Conservation (phyloP, 2,797 vertebrate genomes). For the Taeniopygia guttata region DNA sequence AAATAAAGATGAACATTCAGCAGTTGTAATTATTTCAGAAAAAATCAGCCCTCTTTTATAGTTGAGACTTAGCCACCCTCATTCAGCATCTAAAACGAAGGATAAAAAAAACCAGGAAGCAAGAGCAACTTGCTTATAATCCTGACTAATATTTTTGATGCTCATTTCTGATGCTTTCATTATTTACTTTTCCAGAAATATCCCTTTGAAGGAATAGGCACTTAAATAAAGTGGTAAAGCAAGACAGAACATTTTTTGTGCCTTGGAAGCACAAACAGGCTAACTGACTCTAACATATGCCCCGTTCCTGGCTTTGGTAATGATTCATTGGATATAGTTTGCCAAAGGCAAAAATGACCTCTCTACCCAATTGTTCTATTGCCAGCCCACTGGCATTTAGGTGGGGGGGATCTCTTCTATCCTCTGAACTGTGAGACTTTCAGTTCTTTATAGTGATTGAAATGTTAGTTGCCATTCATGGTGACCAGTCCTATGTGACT, state of each 20-base stretch:
- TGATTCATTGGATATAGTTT: background rate
- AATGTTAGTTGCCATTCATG: background rate
- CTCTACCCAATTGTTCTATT: background rate
- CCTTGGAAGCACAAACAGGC: background rate
- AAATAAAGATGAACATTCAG: background rate
- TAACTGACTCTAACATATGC: background rate
- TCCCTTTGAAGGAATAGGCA: background rate
- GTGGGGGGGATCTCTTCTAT: background rate
- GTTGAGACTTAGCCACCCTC: background rate
- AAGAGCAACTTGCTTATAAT: background rate
- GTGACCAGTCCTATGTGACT: background rate
- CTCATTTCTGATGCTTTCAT: background rate
- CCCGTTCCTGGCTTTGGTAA: background rate
- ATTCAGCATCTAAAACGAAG: background rate
- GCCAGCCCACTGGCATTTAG: background rate
- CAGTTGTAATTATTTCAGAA: background rate
- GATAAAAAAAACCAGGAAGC: background rate
- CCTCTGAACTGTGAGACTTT: background rate
- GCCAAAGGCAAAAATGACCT: background rate
- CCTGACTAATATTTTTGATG: background rate
- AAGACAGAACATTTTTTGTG: background rate
- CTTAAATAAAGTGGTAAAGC: background rate
- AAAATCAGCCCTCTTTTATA: background rate
- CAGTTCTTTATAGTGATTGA: background rate
- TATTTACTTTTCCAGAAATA: background rate